Base-by-base conservation (phyloP, 2,797 vertebrate genomes). In the Intellagama lesueurii region DNA sequence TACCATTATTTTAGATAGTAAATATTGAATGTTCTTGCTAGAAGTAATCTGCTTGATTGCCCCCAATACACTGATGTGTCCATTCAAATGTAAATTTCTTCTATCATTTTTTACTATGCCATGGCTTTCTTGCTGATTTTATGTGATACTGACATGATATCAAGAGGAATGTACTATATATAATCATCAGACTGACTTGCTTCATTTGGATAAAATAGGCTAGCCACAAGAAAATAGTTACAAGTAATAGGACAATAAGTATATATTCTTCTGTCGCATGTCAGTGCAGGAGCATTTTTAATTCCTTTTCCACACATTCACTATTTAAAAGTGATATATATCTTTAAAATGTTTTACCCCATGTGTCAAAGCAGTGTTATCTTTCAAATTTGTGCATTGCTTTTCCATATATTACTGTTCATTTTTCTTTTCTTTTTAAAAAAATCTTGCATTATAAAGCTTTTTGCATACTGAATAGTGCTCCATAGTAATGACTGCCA, bases 271-370 rank as follows among this genome's bases (percentile, higher is more conserved):
- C 12, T 56, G 47, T 89, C 1, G 60, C 16, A 7, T 0, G 0
- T 87, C 90, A 64, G 35, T 76, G n/a, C 66, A 35, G 35, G 32
- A 83, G 56, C 69, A 68, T 64, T 47, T 73, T 85, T 83, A 5
- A 47, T 66, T 77, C 47, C 8, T 56, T 83, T 83, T 24, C 16
- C 28, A 56, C 11, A 28, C 19, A 7, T 77, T 84, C 69, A 17
- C 47, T 84, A 52, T 87, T 89, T 79, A 87, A 87, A 69, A 60
- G 72, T 32, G 0, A 3, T 87, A 16, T 24, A 90, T 11, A 88
- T 89, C 26, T 87, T 91, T 89, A 60, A 88, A 26, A 68, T 49
- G 14, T 87, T 94, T 92, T 89, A 17, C 16, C 11, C 28, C 28
- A 87, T 89, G 87, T 60, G 32, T 64, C 47, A 28, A 89, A 56